Percentiles rank a stretch among this genome's conserved stretches.
Evolutionary conservation across 2,888 invertebrate species (phyloP).

Genomic region (Conus canariensis): DNA sequence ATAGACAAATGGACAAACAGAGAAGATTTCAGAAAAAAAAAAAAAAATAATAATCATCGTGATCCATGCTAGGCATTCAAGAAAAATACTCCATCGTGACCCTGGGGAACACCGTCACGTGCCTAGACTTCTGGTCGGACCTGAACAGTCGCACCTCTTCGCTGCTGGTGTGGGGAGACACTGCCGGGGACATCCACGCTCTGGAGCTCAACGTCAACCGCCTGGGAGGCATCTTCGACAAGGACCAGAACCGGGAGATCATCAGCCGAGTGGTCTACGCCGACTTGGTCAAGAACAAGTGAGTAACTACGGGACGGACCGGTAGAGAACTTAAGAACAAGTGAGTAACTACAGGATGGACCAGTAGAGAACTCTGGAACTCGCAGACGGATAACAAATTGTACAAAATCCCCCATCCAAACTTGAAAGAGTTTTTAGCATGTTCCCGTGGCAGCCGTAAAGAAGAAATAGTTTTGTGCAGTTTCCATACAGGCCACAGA

Average conservation of each 20-base stretch:
- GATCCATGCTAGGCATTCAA: not conserved
- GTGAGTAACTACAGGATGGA: not conserved
- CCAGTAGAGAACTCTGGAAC: no score
- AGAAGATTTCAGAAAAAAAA: not conserved
- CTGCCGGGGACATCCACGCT: slow-evolving; percentile 82
- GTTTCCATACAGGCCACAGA: no score
- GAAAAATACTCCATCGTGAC: slow-evolving; percentile 81
- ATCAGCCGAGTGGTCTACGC: slow-evolving; percentile 39
- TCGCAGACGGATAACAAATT: no score
- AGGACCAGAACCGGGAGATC: slow-evolving; percentile 34
- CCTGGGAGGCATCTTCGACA: slow-evolving; percentile 61
- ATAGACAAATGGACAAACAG: no score
- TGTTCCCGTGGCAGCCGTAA: no score
- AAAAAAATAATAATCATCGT: not conserved
- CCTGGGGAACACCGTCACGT: slow-evolving; percentile 82
- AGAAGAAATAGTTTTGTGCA: no score
- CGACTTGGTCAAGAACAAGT: slow-evolving; percentile 39
- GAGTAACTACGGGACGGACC: not conserved
- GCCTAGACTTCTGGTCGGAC: slow-evolving; percentile 84
- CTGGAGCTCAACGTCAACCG: slow-evolving; percentile 62
- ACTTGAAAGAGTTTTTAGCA: not conserved
- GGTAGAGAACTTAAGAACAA: no score
- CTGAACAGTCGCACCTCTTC: slow-evolving; percentile 81
- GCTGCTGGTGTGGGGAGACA: slow-evolving; percentile 87
- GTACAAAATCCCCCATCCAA: no score